Percentiles rank a stretch among this genome's conserved stretches.
Evolutionary conservation across 1,140 invertebrate species (phyloP).

Genomic region (Caenorhabditis remanei): DNA sequence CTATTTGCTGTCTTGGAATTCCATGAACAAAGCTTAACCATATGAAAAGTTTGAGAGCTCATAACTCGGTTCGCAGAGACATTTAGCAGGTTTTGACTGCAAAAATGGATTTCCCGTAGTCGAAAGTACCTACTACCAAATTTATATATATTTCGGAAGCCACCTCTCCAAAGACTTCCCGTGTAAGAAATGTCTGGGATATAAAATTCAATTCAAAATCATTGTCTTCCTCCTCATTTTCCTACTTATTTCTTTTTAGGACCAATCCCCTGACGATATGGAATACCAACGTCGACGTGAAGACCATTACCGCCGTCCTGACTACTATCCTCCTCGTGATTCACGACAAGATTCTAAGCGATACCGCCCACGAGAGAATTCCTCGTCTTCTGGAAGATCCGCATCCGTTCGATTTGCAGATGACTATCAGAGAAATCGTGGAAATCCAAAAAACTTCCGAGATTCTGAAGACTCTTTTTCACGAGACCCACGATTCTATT

Average conservation of each 20-base stretch:
- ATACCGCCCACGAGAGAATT: background rate
- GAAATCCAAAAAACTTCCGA: background rate
- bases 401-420: constrained; percentile 7
- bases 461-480: background rate
- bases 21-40: too few relatives aligned
- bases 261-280: background rate
- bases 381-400: constrained; percentile 28
- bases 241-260: background rate
- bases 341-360: background rate
- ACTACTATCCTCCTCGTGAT: constrained; percentile 8
- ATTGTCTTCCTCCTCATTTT: background rate
- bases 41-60: too few relatives aligned
- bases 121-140: background rate
- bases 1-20: too few relatives aligned
- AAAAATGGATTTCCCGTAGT: background rate
- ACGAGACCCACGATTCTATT: too few relatives aligned
- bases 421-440: background rate
- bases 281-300: background rate
- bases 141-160: too few relatives aligned
- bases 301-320: background rate
- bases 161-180: too few relatives aligned
- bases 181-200: too few relatives aligned
- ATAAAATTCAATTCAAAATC: too few relatives aligned
- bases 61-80: too few relatives aligned
- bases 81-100: too few relatives aligned